phyloP scores from a whole-genome alignment of 2,797 vertebrate genomes.

The Emydoidea blandingii region DNA sequence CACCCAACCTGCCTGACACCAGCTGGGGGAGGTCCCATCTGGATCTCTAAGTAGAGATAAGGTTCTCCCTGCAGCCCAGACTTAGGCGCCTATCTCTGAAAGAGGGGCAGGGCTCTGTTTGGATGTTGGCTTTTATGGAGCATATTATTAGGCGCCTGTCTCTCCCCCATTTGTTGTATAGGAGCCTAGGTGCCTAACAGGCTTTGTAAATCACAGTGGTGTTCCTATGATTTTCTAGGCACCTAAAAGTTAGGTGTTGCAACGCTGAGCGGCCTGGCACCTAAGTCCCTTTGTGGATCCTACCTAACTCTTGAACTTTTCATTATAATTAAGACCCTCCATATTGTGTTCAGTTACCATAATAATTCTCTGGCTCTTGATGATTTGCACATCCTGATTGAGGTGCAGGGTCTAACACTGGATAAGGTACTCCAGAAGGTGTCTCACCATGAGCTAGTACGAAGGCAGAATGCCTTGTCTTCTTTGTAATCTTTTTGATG shows the following conservation, averaged over 20 bases:
- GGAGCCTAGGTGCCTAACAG: neutral
- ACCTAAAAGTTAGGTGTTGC: no score
- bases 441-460: accelerated
- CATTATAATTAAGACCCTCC: neutral
- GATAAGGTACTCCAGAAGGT: neutral
- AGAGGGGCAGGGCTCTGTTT: neutral
- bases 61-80: neutral
- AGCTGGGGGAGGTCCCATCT: neutral
- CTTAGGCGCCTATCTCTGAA: neutral
- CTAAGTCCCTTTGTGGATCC: no score
- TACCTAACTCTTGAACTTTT: neutral
- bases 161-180: neutral
- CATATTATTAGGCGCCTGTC: neutral
- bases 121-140: neutral
- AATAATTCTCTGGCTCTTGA: neutral
- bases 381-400: neutral
- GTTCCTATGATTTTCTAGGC: neutral
- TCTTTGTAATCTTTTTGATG: neutral
- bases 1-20: neutral
- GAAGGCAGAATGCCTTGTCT: accelerated
- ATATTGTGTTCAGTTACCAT: neutral
- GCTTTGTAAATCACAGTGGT: neutral
- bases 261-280: no score
- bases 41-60: neutral
- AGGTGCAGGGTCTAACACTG: neutral